Evolutionary conservation across 2,797 vertebrate species (phyloP).

Genomic region (Heteromormyrus szaboi): DNA sequence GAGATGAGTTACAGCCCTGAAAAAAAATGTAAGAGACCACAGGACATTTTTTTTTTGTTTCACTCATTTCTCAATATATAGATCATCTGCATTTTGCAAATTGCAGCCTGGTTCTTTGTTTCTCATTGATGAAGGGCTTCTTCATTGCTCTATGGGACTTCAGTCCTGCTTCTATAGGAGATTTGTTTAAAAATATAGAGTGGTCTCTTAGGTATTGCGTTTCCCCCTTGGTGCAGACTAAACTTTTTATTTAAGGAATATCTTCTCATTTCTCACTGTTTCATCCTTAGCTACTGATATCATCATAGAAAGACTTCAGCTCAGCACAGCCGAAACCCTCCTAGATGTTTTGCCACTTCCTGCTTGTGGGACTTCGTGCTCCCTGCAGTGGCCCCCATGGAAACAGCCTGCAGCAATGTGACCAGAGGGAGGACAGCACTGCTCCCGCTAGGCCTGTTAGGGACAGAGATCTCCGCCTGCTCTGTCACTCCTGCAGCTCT

Average conservation of each 20-base stretch:
- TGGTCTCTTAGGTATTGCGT: too few species aligned
- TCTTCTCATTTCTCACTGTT: background rate
- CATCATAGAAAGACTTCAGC: background rate
- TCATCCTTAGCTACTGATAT: background rate
- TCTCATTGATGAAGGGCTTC: background rate
- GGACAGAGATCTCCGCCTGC: conserved; percentile 43
- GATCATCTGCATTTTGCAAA: background rate
- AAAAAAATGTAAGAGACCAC: background rate
- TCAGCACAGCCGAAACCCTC: background rate
- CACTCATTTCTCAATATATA: too few species aligned
- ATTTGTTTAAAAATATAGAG: too few species aligned
- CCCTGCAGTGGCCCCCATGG: conserved; percentile 54
- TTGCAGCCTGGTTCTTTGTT: too few species aligned
- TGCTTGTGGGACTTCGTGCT: conserved; percentile 30
- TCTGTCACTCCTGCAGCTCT: conserved; percentile 39
- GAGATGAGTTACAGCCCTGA: background rate
- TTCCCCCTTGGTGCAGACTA: background rate
- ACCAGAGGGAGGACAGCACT: conserved; percentile 45
- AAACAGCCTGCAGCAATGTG: conserved; percentile 59
- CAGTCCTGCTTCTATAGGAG: background rate
- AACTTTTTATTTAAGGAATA: background rate
- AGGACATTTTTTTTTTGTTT: background rate
- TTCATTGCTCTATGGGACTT: background rate
- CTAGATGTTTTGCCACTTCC: background rate
- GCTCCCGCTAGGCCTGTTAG: conserved; percentile 55